Evolutionary conservation across 2,113 vertebrate species (phyloP).

Genomic region (human (Homo sapiens)): GRCh38 chr1:207528501-207529000

Average conservation of each 20-base stretch:
- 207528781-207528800: conserved; percentile 29
- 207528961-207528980: neutral
- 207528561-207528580: neutral
- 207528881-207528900: neutral
- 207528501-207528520: neutral
- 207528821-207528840: neutral
- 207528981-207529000: neutral
- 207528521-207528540: neutral
- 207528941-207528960: neutral
- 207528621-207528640: neutral
- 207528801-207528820: neutral
- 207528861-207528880: neutral
- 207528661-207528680: neutral
- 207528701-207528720: conserved; percentile 8
- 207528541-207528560: neutral
- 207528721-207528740: neutral
- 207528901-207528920: neutral
- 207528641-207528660: neutral
- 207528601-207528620: neutral
- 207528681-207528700: neutral
- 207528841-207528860: neutral
- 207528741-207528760: neutral
- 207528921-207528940: neutral
- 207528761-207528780: conserved; percentile 9
- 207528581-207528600: neutral